Evolutionary conservation across 2,888 invertebrate genomes (phyloP), one percentile per base, ranked within the genome.

Genomic region (Kryphioiulus occultus): DNA sequence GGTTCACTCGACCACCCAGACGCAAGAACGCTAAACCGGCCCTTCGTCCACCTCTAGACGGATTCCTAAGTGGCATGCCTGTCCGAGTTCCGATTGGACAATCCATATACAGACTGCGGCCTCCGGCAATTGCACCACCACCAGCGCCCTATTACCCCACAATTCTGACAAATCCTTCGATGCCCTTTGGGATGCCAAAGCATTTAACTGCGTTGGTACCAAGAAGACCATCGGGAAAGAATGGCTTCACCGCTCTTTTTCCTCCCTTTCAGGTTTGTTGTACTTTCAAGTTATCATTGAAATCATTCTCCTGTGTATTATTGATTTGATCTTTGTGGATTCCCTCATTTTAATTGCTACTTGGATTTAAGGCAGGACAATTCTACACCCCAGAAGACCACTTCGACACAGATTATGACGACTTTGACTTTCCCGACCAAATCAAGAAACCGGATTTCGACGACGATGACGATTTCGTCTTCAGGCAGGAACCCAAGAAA

Each of bases 21-120:
- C 59, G 59, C n/a, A 59, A 59, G 59, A 59, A 59, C 59, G 59
- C 59, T n/a, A 19, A 59, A 19, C 59, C 59, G n/a, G 59, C n/a
- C 7, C 59, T 59, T 59, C 59, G 22, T 59, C 59, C 59, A 59
- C n/a, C 59, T n/a, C 3, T 59, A 59, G 22, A 59, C 19, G 59
- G 59, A 59, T 59, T 59, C 19, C 0, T 22, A 4, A n/a, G 7
- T n/a, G 59, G 59, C 7, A 59, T 59, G 59, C 59, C 59, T n/a
- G 7, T 1, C 19, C 19, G n/a, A 59, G 59, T 9, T 19, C 59
- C 59, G 22, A 59, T 59, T 59, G 59, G 59, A 59, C 59, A 59
- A n/a, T 59, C 59, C 59, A 59, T 59, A n/a, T 59, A n/a, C 19
- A 5, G n/a, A n/a, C 59, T 5, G 59, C n/a, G 59, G n/a, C 59